Percentiles rank a stretch among this genome's conserved stretches.
Evolutionary conservation across 2,797 vertebrate genomes (phyloP).

Genomic region (Rhinophrynus dorsalis): DNA sequence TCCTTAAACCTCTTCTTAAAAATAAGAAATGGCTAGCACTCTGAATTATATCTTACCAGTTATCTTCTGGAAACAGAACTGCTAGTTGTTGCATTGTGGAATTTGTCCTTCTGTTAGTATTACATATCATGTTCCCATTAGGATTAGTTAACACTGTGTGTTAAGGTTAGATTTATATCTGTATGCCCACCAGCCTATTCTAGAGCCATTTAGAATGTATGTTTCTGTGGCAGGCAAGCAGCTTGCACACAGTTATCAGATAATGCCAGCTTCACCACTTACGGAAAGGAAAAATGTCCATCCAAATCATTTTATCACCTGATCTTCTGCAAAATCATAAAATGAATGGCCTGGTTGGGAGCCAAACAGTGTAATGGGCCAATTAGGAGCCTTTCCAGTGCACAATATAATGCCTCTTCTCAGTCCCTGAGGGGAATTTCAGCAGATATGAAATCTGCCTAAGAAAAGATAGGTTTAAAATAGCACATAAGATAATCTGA

Average conservation of each 20-base stretch:
- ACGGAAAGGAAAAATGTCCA: slow-evolving; percentile 3
- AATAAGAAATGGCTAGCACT: too few relatives aligned
- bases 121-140: neutral
- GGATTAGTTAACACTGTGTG: slow-evolving; percentile 42
- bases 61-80: slow-evolving; percentile 3
- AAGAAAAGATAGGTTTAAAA: slow-evolving; percentile 22
- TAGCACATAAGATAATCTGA: slow-evolving; percentile 36
- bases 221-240: slow-evolving; percentile 14
- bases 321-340: slow-evolving; percentile 11
- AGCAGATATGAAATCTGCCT: slow-evolving; percentile 6
- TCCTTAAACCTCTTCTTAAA: too few relatives aligned
- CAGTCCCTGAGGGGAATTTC: neutral
- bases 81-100: slow-evolving; percentile 44
- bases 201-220: neutral
- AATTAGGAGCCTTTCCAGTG: slow-evolving; percentile 23
- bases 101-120: slow-evolving; percentile 26
- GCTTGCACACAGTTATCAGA: slow-evolving; percentile 6
- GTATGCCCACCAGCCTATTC: neutral
- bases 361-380: neutral
- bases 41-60: slow-evolving; percentile 23
- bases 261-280: neutral
- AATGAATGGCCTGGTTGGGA: neutral
- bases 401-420: slow-evolving; percentile 19
- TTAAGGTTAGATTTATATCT: neutral
- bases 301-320: slow-evolving; percentile 19